phyloP scores from a whole-genome alignment of 2,113 vertebrate species.

The Hiodon alosoides region DNA sequence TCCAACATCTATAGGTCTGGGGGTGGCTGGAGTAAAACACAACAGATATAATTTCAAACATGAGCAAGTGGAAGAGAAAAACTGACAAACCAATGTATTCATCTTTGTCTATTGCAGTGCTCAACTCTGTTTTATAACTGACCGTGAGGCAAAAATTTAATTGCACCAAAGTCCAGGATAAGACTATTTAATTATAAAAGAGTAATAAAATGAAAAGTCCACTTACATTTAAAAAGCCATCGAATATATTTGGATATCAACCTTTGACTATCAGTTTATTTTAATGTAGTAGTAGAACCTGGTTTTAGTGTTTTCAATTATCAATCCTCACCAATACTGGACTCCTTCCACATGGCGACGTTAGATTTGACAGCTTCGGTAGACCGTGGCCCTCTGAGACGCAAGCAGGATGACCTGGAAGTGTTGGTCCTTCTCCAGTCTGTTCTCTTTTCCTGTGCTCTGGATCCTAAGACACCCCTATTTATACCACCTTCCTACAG shows the following conservation, averaged over 20 bases:
- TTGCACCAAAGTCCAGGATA: too few species aligned
- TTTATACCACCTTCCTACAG: conserved; percentile 47
- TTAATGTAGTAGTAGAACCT: too few species aligned
- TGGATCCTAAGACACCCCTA: conserved; percentile 26
- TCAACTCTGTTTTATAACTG: too few species aligned
- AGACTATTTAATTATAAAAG: too few species aligned
- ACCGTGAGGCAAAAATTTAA: too few species aligned
- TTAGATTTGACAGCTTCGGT: not conserved
- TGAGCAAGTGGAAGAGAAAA: not conserved
- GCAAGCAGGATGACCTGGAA: conserved; percentile 9
- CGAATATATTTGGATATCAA: too few species aligned
- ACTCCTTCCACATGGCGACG: conserved; percentile 57
- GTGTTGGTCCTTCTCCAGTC: conserved; percentile 30
- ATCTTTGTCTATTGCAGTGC: not conserved
- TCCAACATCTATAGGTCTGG: conserved; percentile 20
- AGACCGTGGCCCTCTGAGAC: not conserved
- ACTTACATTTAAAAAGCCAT: too few species aligned
- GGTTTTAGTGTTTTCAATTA: not conserved
- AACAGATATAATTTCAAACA: not conserved
- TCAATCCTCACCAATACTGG: conserved; percentile 49
- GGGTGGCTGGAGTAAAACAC: conserved; percentile 38
- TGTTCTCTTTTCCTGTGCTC: conserved; percentile 31
- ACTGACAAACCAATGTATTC: not conserved
- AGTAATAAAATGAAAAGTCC: too few species aligned
- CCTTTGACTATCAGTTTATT: too few species aligned